Evolutionary conservation across 92 coral and sea anemone species (phyloP).

Genomic region (Parazoanthus darwini): DNA sequence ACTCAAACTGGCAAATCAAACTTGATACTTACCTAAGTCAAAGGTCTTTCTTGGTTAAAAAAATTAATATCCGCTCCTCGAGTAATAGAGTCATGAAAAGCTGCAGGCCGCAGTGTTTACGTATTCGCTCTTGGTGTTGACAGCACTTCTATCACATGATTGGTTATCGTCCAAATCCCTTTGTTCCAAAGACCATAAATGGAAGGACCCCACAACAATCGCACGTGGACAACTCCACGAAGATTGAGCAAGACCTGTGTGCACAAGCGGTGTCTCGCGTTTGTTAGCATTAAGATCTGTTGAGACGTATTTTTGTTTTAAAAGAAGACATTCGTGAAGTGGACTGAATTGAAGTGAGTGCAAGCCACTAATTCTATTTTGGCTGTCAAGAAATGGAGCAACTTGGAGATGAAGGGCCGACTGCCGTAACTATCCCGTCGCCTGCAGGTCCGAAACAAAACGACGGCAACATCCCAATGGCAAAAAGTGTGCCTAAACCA

Average conservation of each 20-base stretch:
- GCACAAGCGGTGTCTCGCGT: too few relatives aligned
- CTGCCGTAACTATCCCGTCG: neutral
- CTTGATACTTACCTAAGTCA: conserved; percentile 1
- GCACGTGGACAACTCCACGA: conserved; percentile 25
- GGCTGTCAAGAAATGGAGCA: conserved; percentile 20
- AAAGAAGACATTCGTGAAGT: neutral
- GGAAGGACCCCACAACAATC: neutral
- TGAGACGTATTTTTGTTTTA: neutral
- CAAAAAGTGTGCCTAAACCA: neutral
- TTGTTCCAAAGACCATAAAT: conserved; percentile 33
- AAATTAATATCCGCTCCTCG: too few relatives aligned
- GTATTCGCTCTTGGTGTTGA: neutral
- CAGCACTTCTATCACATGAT: neutral
- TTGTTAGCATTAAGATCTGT: neutral
- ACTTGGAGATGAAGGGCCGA: neutral
- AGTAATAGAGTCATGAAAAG: too few relatives aligned
- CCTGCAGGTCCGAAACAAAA: neutral
- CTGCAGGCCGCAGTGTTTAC: neutral
- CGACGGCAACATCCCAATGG: neutral
- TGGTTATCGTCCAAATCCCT: neutral
- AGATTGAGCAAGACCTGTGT: conserved; percentile 6
- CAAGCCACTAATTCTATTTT: neutral
- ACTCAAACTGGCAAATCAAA: neutral
- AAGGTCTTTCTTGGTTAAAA: neutral
- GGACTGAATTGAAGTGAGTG: neutral